phyloP scores from a whole-genome alignment of 1,140 invertebrate genomes.

The Bursaphelenchus mucronatus region DNA sequence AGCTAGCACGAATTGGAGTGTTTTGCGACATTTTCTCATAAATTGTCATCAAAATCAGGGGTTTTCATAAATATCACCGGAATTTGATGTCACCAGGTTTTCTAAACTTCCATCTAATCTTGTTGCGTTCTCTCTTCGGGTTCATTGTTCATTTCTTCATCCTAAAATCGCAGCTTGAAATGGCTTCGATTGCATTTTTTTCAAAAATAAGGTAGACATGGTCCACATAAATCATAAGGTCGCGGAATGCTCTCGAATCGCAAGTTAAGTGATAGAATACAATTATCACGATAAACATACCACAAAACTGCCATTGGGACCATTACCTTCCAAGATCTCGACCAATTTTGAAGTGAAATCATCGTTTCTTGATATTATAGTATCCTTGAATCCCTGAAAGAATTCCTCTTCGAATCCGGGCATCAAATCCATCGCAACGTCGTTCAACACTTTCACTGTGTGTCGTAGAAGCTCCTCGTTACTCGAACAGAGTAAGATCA shows the following conservation, averaged over 20 bases:
- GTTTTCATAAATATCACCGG: neutral
- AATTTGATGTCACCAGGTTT: neutral
- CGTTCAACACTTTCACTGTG: no score
- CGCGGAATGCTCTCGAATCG: neutral
- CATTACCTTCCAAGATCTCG: neutral
- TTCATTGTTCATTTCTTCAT: conserved; percentile 5
- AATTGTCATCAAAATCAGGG: neutral
- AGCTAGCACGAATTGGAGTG: neutral
- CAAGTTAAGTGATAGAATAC: neutral
- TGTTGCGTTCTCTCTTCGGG: neutral
- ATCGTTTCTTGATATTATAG: no score
- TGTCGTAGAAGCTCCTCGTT: no score
- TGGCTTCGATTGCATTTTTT: neutral
- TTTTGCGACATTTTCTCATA: neutral
- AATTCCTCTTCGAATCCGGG: no score
- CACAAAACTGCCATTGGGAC: neutral
- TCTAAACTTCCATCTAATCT: neutral
- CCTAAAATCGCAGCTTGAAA: neutral
- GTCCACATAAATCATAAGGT: neutral
- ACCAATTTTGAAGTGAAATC: neutral
- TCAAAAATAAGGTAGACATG: neutral
- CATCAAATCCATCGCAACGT: no score
- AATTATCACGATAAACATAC: neutral
- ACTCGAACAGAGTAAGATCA: no score
- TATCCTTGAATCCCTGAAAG: no score